Evolutionary conservation across 1,140 invertebrate genomes (phyloP), one percentile per base, ranked within the genome.

Genomic region (Galleria mellonella): DNA sequence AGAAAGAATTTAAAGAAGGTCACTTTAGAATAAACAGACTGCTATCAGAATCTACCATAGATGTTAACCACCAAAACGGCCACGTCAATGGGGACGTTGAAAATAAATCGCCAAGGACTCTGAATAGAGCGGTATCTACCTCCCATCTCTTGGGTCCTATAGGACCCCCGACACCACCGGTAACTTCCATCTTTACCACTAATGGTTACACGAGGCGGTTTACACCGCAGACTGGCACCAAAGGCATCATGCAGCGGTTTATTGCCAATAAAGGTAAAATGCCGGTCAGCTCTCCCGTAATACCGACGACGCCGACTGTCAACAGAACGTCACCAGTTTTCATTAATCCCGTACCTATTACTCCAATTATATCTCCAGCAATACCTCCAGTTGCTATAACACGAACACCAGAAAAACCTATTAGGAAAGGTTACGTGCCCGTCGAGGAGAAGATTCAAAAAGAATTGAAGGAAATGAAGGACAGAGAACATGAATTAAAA

Each of bases 381-480:
- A 57, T 59, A 17, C 49, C 74, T 0, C 78, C 83, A 6, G 76
- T 87, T 12, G 69, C 77, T 23, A 77, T 85, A 23, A 85, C 84
- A 27, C 84, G 88, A 11, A 84, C 88, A 32, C 71, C 86, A 5
- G 87, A 89, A 50, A 88, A 89, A 44, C 88, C 88, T 0, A 75
- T 89, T 12, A 83, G 91, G 17, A 90, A 90, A 15, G 91, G 91
- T 12, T 92, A 89, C 56, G 88, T 91, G 1, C 91, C 91, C 1
- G 92, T 93, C 1, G 92, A 94, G 66, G 90, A 92, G 52, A 94
- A 94, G 71, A 94, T 94, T 43, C 92, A 94, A 67, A 91, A 91
- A 45, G 93, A 94, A 72, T 74, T 94, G 17, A 87, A 89, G 68
- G 92, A 93, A 55, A 92, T 94, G 87, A 92, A 91, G 58, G 88